Conservation (phyloP, 2,888 invertebrate species). For the Drosophila helvetica region DNA sequence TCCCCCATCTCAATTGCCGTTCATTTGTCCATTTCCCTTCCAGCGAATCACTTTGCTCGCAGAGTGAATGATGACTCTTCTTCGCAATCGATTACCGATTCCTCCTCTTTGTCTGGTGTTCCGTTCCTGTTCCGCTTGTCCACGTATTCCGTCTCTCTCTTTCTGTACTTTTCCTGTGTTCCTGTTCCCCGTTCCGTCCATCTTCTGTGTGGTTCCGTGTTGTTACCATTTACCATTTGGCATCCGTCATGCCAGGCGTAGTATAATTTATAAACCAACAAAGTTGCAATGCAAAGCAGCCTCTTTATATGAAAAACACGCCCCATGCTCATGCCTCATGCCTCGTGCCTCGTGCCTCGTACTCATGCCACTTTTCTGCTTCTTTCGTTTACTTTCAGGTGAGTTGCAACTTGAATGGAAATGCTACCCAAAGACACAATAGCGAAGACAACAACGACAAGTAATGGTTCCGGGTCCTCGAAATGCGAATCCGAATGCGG, state of each 20-base stretch:
- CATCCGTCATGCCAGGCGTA: slow-evolving; percentile 51
- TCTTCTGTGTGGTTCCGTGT: slow-evolving; percentile 18
- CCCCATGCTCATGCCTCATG: slow-evolving; percentile 54
- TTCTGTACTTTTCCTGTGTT: not conserved
- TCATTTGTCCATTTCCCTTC: not conserved
- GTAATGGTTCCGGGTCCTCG: not conserved
- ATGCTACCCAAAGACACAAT: slow-evolving; percentile 12
- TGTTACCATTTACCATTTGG: slow-evolving; percentile 9
- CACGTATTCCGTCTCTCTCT: not conserved
- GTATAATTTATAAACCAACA: slow-evolving; percentile 61
- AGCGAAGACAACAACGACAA: not conserved
- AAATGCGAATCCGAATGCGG: not conserved
- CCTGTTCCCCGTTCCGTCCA: slow-evolving; percentile 16
- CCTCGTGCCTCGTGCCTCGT: slow-evolving; percentile 16
- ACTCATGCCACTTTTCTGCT: slow-evolving; percentile 21
- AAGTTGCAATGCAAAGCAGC: slow-evolving; percentile 69
- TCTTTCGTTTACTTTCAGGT: slow-evolving; percentile 49
- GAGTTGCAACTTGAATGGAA: slow-evolving; percentile 42
- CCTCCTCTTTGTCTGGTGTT: slow-evolving; percentile 13
- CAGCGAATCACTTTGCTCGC: not conserved
- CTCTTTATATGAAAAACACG: slow-evolving; percentile 70
- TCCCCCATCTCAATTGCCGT: not conserved
- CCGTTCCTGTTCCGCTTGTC: slow-evolving; percentile 19
- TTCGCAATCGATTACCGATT: not conserved
- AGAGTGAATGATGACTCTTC: not conserved